These are phyloP conservation scores for Ashinkailepas kermadecensis DNA, from an alignment of 2,888 invertebrate species.

Conservation along the genomic window DNA sequence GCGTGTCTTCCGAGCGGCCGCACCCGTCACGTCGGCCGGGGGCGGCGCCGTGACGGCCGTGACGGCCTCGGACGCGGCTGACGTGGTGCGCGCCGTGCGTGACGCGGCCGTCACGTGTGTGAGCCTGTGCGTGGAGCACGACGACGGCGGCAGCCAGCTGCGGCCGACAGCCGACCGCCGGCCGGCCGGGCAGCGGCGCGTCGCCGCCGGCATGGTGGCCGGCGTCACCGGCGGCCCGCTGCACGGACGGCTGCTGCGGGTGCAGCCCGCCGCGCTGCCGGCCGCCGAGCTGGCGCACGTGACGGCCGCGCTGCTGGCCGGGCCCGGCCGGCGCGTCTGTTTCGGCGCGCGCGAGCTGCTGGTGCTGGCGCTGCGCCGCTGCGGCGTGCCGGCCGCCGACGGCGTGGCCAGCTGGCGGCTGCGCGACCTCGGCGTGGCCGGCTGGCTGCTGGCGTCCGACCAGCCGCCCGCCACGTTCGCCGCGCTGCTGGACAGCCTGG, in stretches of 20 bases:
- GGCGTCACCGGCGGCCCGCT: not conserved
- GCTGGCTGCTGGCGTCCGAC: slow-evolving; percentile 30
- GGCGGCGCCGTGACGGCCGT: not conserved
- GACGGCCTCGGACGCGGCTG: not conserved
- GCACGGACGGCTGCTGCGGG: not conserved
- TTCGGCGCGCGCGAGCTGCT: not conserved
- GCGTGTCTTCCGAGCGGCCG: not conserved
- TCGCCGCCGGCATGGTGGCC: not conserved
- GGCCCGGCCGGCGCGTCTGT: not conserved
- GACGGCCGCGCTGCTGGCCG: slow-evolving; percentile 1
- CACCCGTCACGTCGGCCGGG: not conserved
- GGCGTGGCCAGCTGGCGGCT: not conserved
- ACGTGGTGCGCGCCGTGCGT: not conserved
- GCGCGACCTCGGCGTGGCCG: slow-evolving; percentile 24
- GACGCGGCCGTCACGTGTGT: not conserved
- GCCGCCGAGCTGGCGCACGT: too few species aligned
- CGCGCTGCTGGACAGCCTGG: slow-evolving; percentile 2
- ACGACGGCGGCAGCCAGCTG: slow-evolving; percentile 7
- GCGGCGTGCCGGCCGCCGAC: slow-evolving; percentile 1
- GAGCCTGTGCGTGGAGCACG: slow-evolving; percentile 5
- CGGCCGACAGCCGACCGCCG: not conserved
- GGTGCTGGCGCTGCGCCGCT: not conserved
- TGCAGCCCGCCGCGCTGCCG: not conserved
- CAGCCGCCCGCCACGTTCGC: slow-evolving; percentile 29
- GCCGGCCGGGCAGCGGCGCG: not conserved